Evolutionary conservation across 2,797 vertebrate genomes (phyloP), one percentile per base, ranked within the genome.

Genomic region (Manis crassicaudata): DNA sequence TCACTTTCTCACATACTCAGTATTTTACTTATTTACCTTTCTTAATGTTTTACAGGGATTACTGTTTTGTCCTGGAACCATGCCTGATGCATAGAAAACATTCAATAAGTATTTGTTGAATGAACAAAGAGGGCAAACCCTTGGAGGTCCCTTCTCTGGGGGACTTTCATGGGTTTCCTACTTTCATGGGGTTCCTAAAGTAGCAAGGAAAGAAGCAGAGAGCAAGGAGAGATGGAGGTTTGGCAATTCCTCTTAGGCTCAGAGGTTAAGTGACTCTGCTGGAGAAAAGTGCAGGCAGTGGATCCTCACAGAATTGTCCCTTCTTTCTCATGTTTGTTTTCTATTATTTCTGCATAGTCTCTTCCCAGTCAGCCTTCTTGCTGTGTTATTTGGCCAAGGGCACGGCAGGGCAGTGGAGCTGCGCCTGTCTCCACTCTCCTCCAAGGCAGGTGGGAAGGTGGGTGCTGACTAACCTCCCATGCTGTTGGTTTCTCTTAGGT

Each of bases 401-500:
- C 62, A 56, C 32, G 67, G n/a, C 43, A 40, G 52, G 23, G 12
- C 18, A 29, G 20, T 62, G 18, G 52, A 89, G 46, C n/a, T 4
- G 18, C 25, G 46, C 46, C 2, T 46, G 46, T 46, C 46, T 46
- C 46, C 46, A 46, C 46, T 32, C 23, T 84, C 58, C 67, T 79
- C 73, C 35, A 37, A 29, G 23, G 6, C 5, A 29, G 27, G 56
- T 18, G 54, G 21, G 72, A 83, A 10, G 60, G 2, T 6, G 0
- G 0, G 52, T 83, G 52, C 56, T 79, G n/a, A 37, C 43, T 96
- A 67, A 96, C 50, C 37, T 67, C 25, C 81, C 46, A 58, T 70
- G 40, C 56, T 84, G 14, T 29, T 90, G 72, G 50, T 76, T 95
- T 14, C 20, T 85, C 62, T 97, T 94, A 98, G 98, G 98, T 23